Conservation (phyloP, 2,113 vertebrate species). For the Tamias sibiricus region DNA sequence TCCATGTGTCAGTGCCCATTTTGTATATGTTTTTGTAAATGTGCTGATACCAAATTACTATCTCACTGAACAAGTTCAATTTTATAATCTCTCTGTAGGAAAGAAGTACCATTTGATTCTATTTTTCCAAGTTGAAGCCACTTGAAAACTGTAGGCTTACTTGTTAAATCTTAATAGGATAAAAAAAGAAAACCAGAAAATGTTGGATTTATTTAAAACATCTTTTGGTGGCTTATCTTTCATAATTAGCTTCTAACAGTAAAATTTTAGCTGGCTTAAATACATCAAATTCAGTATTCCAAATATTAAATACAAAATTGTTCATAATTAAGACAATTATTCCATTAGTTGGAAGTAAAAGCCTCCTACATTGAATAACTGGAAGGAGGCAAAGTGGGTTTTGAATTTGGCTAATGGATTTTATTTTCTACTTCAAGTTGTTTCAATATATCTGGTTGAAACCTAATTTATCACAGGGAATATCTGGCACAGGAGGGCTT, state of each 20-base stretch:
- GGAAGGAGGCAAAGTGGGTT: not conserved
- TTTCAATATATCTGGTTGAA: not conserved
- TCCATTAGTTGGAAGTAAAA: conserved; percentile 23
- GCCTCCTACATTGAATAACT: not conserved
- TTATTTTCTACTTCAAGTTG: conserved; percentile 49
- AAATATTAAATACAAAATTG: conserved; percentile 12
- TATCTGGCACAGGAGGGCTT: not conserved
- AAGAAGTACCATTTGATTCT: not conserved
- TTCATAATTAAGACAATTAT: conserved; percentile 11
- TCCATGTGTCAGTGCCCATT: not conserved
- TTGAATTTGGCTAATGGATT: not conserved
- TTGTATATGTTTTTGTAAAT: not conserved
- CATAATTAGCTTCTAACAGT: conserved; percentile 12
- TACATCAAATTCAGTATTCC: conserved; percentile 21
- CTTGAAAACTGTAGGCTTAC: not conserved
- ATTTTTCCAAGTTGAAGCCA: not conserved
- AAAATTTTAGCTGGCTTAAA: conserved; percentile 32
- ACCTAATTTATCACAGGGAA: not conserved
- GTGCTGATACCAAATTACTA: not conserved
- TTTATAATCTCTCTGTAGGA: not conserved
- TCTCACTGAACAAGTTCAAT: not conserved
- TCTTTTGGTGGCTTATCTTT: conserved; percentile 4
- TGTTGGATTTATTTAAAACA: conserved; percentile 20
- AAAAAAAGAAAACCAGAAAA: not conserved
- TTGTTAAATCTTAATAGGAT: not conserved